Evolutionary conservation across 37 sponge, comb jelly and placozoan genomes (phyloP), one percentile per base, ranked within the genome.

Genomic region (Ianthella basta): DNA sequence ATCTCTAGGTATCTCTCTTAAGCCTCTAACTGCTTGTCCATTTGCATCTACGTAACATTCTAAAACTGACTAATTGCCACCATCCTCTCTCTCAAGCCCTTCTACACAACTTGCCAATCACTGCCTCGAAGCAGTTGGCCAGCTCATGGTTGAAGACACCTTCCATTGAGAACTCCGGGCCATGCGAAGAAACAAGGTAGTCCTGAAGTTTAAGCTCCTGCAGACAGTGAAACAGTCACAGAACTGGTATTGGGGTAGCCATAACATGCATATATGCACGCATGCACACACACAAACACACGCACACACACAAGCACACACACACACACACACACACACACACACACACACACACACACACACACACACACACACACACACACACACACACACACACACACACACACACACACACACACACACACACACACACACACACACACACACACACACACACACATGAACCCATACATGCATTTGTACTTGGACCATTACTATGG

Each of bases 51-150:
- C n/a, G n/a, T n/a, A n/a, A n/a, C n/a, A n/a, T n/a, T n/a, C n/a
- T n/a, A n/a, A n/a, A n/a, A n/a, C n/a, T n/a, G n/a, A n/a, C n/a
- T n/a, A n/a, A n/a, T n/a, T n/a, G n/a, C n/a, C n/a, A n/a, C n/a
- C n/a, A n/a, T n/a, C n/a, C n/a, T n/a, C n/a, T n/a, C n/a, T n/a
- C n/a, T n/a, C n/a, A n/a, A n/a, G n/a, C n/a, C n/a, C n/a, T n/a
- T n/a, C n/a, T n/a, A n/a, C n/a, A n/a, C n/a, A n/a, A 64, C 66
- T 29, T 59, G 32, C 75, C 93, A 32, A 92, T 56, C 4, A 92
- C 8, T 6, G 93, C 87, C 54, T 92, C 93, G 6, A 92, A 35
- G 34, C 72, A 80, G 54, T 92, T 89, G 38, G 87, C 87, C 15
- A 20, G 19, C 15, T 54, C 41, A 53, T 89, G 93, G 16, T n/a